These are phyloP conservation scores for Thysanoteuthis rhombus DNA, from an alignment of 2,888 invertebrate species.

Conservation along the genomic window DNA sequence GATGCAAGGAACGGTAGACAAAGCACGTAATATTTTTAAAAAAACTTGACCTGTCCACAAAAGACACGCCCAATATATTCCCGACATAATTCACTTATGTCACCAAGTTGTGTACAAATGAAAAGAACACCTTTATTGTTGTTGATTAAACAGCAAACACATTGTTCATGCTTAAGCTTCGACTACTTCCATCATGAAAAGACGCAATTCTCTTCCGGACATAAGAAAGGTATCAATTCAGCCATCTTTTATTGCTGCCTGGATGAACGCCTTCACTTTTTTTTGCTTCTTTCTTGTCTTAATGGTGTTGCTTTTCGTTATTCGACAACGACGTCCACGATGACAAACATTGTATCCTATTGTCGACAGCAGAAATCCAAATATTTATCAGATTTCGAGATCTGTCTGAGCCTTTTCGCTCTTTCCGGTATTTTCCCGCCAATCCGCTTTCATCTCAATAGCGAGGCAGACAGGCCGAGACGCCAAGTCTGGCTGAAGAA, in stretches of 20 bases:
- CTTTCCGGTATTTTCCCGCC: background rate
- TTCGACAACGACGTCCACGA: background rate
- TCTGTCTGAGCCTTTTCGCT: background rate
- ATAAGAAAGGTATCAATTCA: background rate
- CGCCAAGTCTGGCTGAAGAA: background rate
- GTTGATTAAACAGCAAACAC: background rate
- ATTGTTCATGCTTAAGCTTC: background rate
- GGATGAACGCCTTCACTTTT: background rate
- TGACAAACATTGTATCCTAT: background rate
- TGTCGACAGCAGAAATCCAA: conserved; percentile 12
- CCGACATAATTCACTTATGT: background rate
- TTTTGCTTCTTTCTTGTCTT: background rate
- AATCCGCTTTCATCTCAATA: background rate
- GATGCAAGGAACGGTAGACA: no score
- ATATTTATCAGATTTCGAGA: background rate
- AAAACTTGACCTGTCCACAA: background rate
- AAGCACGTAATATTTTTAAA: no score
- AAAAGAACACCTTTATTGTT: background rate
- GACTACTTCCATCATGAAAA: background rate
- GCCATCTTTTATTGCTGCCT: background rate
- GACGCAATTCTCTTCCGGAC: background rate
- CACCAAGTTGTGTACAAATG: background rate
- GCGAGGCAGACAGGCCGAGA: background rate
- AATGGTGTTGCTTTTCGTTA: background rate
- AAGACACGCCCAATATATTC: background rate